A percentile compares a stretch with the other conserved stretches of the same genome.
Conservation (phyloP, 2,888 invertebrate species). For the Crossocerus cetratus region DNA sequence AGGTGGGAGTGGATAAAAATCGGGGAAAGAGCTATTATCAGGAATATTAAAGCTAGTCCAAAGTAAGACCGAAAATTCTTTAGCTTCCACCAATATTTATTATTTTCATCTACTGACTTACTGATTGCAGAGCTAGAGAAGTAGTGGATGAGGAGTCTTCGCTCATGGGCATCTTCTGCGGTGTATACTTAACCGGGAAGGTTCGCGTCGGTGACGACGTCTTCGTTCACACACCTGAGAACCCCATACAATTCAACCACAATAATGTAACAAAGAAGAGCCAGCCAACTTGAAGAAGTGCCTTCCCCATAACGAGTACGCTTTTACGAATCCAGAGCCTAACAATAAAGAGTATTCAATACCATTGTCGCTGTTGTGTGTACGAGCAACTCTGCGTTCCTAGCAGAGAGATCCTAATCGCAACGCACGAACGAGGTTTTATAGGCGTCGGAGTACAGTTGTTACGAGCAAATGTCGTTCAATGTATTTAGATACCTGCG, state of each 20-base stretch:
- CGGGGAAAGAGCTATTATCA: constrained; percentile 77
- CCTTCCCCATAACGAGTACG: constrained; percentile 1
- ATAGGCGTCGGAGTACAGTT: no score
- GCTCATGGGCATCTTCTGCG: constrained; percentile 78
- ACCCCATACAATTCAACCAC: background rate
- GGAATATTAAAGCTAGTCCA: constrained; percentile 79
- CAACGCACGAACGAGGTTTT: no score
- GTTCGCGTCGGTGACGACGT: constrained; percentile 79
- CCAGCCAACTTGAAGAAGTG: constrained; percentile 11
- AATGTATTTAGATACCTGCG: no score
- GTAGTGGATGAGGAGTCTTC: constrained; percentile 73
- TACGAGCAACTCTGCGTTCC: no score
- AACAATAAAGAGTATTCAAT: no score
- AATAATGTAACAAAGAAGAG: background rate
- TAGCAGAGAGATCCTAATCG: no score
- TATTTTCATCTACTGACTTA: constrained; percentile 18
- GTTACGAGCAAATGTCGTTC: no score
- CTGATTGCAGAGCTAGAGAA: constrained; percentile 58
- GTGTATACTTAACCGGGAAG: constrained; percentile 76
- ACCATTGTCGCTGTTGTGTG: no score
- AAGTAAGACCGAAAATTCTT: constrained; percentile 74
- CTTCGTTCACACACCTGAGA: constrained; percentile 66
- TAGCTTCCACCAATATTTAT: background rate
- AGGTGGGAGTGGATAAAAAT: constrained; percentile 80
- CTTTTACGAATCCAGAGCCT: background rate